Evolutionary conservation across 2,797 vertebrate species (phyloP), one percentile per base, ranked within the genome.

Genomic region (Aldrovandia affinis): DNA sequence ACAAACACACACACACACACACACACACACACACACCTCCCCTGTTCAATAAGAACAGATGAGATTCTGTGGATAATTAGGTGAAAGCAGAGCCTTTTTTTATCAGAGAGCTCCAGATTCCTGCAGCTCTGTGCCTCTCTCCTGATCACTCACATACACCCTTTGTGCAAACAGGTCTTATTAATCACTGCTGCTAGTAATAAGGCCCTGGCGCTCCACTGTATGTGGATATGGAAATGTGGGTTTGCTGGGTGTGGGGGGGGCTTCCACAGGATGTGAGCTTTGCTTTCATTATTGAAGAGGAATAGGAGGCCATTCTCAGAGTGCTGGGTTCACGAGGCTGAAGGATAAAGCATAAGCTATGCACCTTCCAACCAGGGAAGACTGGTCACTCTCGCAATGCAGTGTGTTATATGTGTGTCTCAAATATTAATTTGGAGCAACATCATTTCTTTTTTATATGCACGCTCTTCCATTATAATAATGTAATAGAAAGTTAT

Each of bases 41-140:
- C 81, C 44, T 81, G 25, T 25, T 20, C 39, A 22, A 42, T 42
- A 22, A 89, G 89, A 88, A 89, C 89, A 85, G 86, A 87, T 52
- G 78, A 87, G 88, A 87, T 89, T 86, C 61, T 30, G 78, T 88
- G 88, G 88, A 91, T 93, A 95, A 95, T 94, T 94, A 92, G 90
- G 92, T 91, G 87, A 92, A 92, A 90, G 89, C 88, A 84, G 82
- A 90, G 22, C 42, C 47, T 33, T 75, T 89, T 91, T 93, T 92
- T 93, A 95, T 94, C 94, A 91, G 85, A 92, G 93, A 92, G 91
- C 91, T 88, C 87, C 94, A 94, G 88, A 93, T 94, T 94, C 92
- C 82, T 84, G 83, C 83, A 63, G 78, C 82, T 90, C 88, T 87
- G 78, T 85, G 83, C 83, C 85, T 86, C 87, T 88, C 81, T 85